Base-by-base conservation (phyloP, 2,113 vertebrate species). In the Halcyon senegalensis region DNA sequence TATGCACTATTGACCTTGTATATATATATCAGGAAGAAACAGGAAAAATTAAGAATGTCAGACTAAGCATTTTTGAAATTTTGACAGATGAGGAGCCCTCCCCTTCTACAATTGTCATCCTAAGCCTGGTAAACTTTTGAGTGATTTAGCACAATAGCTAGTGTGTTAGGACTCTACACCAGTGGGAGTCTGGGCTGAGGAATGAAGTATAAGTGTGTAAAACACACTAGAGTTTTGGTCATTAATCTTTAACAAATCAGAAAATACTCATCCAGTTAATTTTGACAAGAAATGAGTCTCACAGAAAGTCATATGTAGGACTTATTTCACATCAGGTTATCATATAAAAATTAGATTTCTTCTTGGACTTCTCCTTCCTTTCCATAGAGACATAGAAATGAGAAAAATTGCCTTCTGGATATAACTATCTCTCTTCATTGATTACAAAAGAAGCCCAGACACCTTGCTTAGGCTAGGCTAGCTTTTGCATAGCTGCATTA, bases 341-440 rank as follows among this genome's bases (percentile, higher is more conserved):
- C 7, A 7, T 74, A 81, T 37, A 59, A 77, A 83, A 90, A 73
- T 46, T 46, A 43, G 16, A 31, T 31, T 88, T 75, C 21, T 74
- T 5, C 31, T 59, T 62, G 12, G 30, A 80, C 46, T 69, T 84
- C 23, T 87, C 9, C 24, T 89, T 4, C 27, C 7, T 5, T 87
- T 87, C 39, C 7, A 14, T 24, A 6, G 14, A 66, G 33, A 56
- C 9, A 20, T 0, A 58, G 35, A 88, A 93, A 85, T 28, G 18
- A 90, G n/a, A 77, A 84, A 90, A 62, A 8, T 33, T 70, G 9
- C 2, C 20, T 69, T 81, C 64, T 67, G 55, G 6, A 27, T 63
- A 28, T 1, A 0, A 6, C 11, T 74, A 0, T 76, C 2, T 16
- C 24, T 67, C 18, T 89, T 25, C 21, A 44, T 2, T 44, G 31